Evolutionary conservation across 2,888 invertebrate genomes (phyloP), one percentile per base, ranked within the genome.

Genomic region (Ernsta delagoae): DNA sequence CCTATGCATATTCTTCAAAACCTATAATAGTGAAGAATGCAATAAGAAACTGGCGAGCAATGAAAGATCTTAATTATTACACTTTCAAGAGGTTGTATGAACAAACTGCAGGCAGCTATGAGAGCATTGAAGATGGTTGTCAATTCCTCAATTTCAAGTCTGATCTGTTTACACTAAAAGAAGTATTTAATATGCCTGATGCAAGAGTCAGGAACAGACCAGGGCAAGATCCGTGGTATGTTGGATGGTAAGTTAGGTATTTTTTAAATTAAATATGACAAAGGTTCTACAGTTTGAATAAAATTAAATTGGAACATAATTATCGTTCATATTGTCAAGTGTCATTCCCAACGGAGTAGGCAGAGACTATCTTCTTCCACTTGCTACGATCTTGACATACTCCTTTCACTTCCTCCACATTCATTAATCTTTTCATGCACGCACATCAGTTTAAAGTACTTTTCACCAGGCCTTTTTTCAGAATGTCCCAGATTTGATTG

Each of bases 71-170:
- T 78, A 95, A 94, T 85, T 96, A 95, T 86, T 84, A 94, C 24
- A 95, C 95, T 84, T 96, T 97, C 75, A 96, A 96, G 83, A 90
- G 94, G 70, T 84, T 97, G 54, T 97, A 97, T 84, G 94, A 95
- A 72, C 88, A 90, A 62, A 95, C 95, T 59, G 94, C 94, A 0
- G 97, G 96, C 61, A 96, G 97, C 61, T 95, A 96, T 80, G 96
- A 96, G 72, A 96, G 95, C 75, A 94, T 96, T 0, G 96, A 96
- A 71, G 96, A 97, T 73, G 97, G 97, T 76, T 98, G 98, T 77
- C 97, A 97, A 83, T 98, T 98, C 88, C 94, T 98, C 64, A 97
- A 97, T 79, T 98, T 98, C 83, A 96, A 97, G 84, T 97, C 97
- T 16, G 96, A 97, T 85, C 95, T 98, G 77, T 95, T 96, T 77